Conservation (phyloP, 2,113 vertebrate genomes). For the Fregata magnificens region DNA sequence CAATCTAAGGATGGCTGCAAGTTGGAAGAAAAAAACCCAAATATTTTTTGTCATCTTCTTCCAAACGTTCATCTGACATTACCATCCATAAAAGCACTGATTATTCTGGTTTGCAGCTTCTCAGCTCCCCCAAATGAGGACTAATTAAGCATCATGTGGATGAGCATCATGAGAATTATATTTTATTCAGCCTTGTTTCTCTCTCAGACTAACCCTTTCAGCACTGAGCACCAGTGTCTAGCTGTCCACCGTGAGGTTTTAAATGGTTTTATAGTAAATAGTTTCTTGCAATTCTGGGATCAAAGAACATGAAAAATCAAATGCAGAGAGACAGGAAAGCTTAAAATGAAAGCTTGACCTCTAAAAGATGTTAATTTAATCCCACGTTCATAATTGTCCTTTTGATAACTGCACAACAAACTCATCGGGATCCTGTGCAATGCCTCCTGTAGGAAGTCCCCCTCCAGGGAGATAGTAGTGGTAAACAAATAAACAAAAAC, state of each 20-base stretch:
- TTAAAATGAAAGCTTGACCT: background rate
- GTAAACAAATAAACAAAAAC: background rate
- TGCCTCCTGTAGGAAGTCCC: background rate
- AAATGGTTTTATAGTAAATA: background rate
- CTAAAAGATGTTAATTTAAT: background rate
- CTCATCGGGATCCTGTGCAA: background rate
- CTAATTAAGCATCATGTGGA: constrained; percentile 22
- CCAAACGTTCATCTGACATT: background rate
- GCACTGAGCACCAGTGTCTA: background rate
- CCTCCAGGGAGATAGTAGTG: background rate
- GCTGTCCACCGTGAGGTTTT: background rate
- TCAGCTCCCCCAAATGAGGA: background rate
- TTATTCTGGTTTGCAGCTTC: constrained; percentile 2
- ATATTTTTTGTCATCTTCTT: background rate
- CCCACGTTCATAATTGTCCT: background rate
- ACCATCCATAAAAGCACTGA: background rate
- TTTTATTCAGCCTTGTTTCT: constrained; percentile 23
- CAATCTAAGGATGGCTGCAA: background rate
- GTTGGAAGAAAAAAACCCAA: background rate
- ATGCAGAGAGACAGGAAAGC: background rate
- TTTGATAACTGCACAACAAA: background rate
- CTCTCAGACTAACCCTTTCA: background rate
- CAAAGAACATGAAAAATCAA: background rate
- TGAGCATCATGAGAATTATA: background rate
- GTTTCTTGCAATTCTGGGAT: background rate